These are phyloP conservation scores for Brachionus plicatilis DNA, from an alignment of 1,140 invertebrate species.

Conservation along the genomic window DNA sequence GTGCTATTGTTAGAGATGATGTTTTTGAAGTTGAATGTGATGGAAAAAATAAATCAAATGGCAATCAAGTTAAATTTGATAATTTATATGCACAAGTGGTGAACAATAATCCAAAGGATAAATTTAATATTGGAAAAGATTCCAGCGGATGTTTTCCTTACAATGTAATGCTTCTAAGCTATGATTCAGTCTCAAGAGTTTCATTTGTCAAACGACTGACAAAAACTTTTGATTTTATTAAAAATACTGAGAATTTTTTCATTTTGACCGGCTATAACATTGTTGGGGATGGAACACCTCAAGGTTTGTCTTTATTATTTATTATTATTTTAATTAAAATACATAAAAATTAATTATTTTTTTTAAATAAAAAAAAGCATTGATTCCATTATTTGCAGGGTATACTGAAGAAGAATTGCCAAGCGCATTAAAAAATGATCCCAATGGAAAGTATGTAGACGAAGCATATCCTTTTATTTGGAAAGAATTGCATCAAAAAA, in stretches of 20 bases:
- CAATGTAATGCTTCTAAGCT: slow-evolving; percentile 1
- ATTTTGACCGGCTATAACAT: slow-evolving; percentile 66
- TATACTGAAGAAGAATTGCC: slow-evolving; percentile 80
- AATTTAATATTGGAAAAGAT: not conserved
- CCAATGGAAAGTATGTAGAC: slow-evolving; percentile 66
- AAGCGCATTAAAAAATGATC: slow-evolving; percentile 69
- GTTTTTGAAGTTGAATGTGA: slow-evolving; percentile 16
- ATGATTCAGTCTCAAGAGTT: slow-evolving; percentile 13
- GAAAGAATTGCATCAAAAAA: slow-evolving; percentile 46
- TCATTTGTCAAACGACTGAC: not conserved
- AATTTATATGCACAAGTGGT: slow-evolving; percentile 15
- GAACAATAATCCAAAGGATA: not conserved
- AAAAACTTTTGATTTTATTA: not conserved
- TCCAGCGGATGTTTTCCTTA: not conserved
- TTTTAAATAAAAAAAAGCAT: not conserved
- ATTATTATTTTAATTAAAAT: not conserved
- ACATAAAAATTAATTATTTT: not conserved
- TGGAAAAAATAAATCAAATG: not conserved
- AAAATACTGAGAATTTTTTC: not conserved
- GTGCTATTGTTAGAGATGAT: not conserved
- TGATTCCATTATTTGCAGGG: slow-evolving; percentile 70
- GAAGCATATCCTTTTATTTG: slow-evolving; percentile 62
- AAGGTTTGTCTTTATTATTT: not conserved
- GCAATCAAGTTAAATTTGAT: not conserved
- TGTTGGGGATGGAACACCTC: slow-evolving; percentile 83